Conservation (phyloP, 53 echinoderm and acorn worm genomes). For the Mesocentrotus franciscanus region DNA sequence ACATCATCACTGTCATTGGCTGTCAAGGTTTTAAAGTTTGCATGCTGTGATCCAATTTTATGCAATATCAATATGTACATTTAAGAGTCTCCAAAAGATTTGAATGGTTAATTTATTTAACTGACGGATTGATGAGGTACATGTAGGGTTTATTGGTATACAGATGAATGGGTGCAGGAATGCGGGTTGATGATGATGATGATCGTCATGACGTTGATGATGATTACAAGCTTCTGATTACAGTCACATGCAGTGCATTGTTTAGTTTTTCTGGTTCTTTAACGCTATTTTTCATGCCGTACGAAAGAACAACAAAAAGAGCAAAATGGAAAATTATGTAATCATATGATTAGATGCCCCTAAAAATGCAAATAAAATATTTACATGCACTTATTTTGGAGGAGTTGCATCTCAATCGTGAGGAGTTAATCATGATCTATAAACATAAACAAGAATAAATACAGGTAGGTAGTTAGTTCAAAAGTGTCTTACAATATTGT, state of each 20-base stretch:
- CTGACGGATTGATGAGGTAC: not conserved
- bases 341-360: not conserved
- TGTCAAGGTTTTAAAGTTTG: too few relatives aligned
- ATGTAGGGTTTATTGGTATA: not conserved
- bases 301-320: slow-evolving; percentile 3
- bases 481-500: not conserved
- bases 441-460: not conserved
- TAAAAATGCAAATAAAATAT: slow-evolving; percentile 19
- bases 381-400: slow-evolving; percentile 46
- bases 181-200: not conserved
- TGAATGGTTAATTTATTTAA: not conserved
- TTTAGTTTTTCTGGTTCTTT: slow-evolving; percentile 47
- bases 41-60: too few relatives aligned
- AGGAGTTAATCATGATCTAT: slow-evolving; percentile 35
- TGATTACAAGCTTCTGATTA: slow-evolving; percentile 1
- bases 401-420: slow-evolving; percentile 22
- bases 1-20: too few relatives aligned
- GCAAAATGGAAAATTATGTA: not conserved
- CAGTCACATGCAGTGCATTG: slow-evolving; percentile 22
- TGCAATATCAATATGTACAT: not conserved
- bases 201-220: not conserved
- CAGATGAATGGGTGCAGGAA: not conserved
- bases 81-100: not conserved
- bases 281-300: slow-evolving; percentile 35
- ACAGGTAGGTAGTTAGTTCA: not conserved